phyloP scores from a whole-genome alignment of 35 echinoderm and acorn worm genomes.

The Ophioderma brevispina region DNA sequence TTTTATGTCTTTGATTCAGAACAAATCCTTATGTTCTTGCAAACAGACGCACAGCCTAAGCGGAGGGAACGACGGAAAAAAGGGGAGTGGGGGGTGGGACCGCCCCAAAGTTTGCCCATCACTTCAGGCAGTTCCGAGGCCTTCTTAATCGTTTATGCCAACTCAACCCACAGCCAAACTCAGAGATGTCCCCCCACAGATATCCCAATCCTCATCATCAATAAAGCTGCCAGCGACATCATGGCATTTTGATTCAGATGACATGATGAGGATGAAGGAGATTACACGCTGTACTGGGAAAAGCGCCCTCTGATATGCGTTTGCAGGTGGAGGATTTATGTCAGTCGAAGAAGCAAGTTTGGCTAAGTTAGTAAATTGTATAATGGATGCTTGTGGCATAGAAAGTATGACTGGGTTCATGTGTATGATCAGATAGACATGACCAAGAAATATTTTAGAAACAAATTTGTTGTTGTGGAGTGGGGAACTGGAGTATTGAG shows the following conservation, averaged over 20 bases:
- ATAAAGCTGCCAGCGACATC: conserved; percentile 79
- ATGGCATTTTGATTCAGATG: conserved; percentile 98
- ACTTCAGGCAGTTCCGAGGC: conserved; percentile 4
- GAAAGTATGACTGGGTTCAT: too few species aligned
- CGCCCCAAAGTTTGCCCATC: conserved; percentile 25
- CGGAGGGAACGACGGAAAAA: too few species aligned
- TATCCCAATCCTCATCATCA: conserved; percentile 53
- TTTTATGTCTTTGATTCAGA: too few species aligned
- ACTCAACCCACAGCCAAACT: not conserved
- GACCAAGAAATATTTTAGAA: too few species aligned
- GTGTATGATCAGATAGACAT: too few species aligned
- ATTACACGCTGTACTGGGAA: conserved; percentile 32
- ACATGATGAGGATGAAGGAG: conserved; percentile 78
- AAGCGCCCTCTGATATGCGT: conserved; percentile 21
- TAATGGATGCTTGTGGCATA: too few species aligned
- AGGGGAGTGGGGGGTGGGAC: too few species aligned
- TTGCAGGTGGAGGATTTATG: conserved; percentile 84
- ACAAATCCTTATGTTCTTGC: too few species aligned
- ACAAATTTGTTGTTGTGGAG: too few species aligned
- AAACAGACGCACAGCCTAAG: conserved; percentile 5
- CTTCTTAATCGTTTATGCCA: not conserved
- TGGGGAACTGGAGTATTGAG: too few species aligned
- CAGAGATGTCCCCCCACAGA: conserved; percentile 20
- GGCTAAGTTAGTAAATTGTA: too few species aligned
- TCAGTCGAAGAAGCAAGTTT: conserved; percentile 77